phyloP scores from a whole-genome alignment of 2,113 vertebrate genomes.

The Campylomormyrus numenius region DNA sequence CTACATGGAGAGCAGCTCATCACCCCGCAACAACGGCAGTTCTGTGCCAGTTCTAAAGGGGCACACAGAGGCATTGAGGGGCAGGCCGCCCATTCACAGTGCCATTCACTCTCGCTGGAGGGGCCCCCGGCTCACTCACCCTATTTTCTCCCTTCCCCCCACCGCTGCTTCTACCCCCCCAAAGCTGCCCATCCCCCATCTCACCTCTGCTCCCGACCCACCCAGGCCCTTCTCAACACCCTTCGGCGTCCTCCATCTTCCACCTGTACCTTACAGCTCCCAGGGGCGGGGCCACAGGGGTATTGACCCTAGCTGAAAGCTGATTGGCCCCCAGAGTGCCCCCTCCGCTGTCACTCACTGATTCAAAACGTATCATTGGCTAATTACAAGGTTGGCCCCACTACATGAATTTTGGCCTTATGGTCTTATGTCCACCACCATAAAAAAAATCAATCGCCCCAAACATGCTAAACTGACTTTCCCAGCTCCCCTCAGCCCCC shows the following conservation, averaged over 20 bases:
- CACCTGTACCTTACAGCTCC: not conserved
- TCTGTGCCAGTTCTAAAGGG: slow-evolving; percentile 52
- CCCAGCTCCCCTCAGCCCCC: not conserved
- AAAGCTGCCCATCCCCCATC: not conserved
- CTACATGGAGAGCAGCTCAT: slow-evolving; percentile 40
- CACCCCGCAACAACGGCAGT: slow-evolving; percentile 52
- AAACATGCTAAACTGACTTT: not conserved
- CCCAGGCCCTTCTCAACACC: not conserved
- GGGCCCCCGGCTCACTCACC: slow-evolving; percentile 32
- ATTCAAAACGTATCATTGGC: not conserved
- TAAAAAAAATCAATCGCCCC: not conserved
- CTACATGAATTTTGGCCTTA: not conserved
- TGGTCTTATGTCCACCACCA: not conserved
- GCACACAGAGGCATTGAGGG: slow-evolving; percentile 48
- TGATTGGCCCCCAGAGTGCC: not conserved
- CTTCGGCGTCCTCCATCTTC: not conserved
- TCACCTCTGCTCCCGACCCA: not conserved
- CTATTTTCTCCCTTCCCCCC: slow-evolving; percentile 31
- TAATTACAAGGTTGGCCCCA: not conserved
- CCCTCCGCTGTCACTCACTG: not conserved
- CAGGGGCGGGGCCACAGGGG: not conserved
- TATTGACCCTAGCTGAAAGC: not conserved
- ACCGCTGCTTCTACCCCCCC: not conserved
- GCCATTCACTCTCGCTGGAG: slow-evolving; percentile 48
- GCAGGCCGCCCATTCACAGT: slow-evolving; percentile 37